Conservation (phyloP, 2,888 invertebrate species). For the Dicyrtomina minuta region DNA sequence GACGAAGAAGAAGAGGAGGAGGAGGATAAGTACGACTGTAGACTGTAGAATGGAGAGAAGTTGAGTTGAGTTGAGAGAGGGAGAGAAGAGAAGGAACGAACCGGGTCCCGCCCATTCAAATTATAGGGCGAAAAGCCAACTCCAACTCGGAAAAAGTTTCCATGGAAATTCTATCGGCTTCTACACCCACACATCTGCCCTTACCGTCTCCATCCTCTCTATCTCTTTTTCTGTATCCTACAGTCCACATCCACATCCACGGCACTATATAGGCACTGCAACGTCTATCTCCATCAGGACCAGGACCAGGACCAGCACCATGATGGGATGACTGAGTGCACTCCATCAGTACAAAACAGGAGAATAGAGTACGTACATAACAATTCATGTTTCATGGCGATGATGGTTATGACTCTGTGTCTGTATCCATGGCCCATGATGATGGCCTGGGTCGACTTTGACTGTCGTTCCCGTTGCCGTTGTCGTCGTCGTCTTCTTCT, state of each 20-base stretch:
- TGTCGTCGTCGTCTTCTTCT: too few species aligned
- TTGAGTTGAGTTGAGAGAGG: too few species aligned
- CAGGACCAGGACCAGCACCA: too few species aligned
- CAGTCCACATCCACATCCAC: too few species aligned
- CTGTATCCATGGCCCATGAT: too few species aligned
- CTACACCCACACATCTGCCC: conserved; percentile 52
- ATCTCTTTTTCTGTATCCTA: too few species aligned
- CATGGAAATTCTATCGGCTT: conserved; percentile 54
- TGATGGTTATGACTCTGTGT: too few species aligned
- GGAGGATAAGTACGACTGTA: conserved; percentile 9
- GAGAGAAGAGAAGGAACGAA: conserved; percentile 38
- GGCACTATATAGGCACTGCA: too few species aligned
- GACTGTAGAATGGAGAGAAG: neutral
- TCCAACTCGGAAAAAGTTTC: conserved; percentile 51
- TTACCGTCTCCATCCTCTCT: conserved; percentile 7
- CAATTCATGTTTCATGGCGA: neutral
- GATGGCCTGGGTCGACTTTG: too few species aligned
- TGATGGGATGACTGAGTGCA: neutral
- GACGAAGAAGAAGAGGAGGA: neutral
- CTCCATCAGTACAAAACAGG: neutral
- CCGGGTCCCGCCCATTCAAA: conserved; percentile 53
- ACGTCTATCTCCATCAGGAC: conserved; percentile 5
- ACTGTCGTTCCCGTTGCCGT: too few species aligned
- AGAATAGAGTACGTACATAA: neutral
- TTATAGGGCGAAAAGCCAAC: conserved; percentile 53